These are phyloP conservation scores for Crenichthys baileyi DNA, from an alignment of 2,797 vertebrate genomes.

Conservation along the genomic window DNA sequence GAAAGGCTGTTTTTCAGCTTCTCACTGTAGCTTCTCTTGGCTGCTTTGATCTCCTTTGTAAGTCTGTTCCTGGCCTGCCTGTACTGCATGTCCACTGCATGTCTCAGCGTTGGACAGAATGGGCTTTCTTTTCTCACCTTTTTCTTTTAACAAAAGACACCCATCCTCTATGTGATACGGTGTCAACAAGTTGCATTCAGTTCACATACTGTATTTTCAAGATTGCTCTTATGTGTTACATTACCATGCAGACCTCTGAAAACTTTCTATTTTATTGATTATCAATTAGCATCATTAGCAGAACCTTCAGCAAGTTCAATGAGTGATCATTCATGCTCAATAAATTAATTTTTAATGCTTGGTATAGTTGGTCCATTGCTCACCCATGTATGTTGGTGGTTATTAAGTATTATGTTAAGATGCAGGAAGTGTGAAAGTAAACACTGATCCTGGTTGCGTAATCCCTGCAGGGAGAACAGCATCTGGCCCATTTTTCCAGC, in stretches of 20 bases:
- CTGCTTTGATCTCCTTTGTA: too few species aligned
- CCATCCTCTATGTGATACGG: too few species aligned
- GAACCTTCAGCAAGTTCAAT: constrained; percentile 23
- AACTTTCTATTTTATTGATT: background rate
- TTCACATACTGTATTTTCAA: too few species aligned
- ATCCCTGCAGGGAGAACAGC: constrained; percentile 45
- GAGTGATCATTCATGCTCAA: constrained; percentile 25
- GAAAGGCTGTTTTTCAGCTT: too few species aligned
- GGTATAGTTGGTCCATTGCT: constrained; percentile 13
- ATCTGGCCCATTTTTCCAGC: constrained; percentile 42
- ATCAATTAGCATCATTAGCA: background rate
- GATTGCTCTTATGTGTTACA: too few species aligned
- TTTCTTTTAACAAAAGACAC: too few species aligned
- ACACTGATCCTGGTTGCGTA: constrained; percentile 70
- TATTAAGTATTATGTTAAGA: constrained; percentile 37
- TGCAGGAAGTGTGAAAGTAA: constrained; percentile 58
- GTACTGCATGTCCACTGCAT: too few species aligned
- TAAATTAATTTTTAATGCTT: constrained; percentile 42
- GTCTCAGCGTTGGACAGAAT: too few species aligned
- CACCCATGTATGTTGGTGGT: constrained; percentile 45
- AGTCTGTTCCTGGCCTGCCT: too few species aligned
- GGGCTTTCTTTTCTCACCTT: too few species aligned
- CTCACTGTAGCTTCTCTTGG: too few species aligned
- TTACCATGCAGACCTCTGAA: background rate
- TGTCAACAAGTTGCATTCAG: too few species aligned